Evolutionary conservation across 1,140 invertebrate species (phyloP), one percentile per base, ranked within the genome.

Genomic region (Telenomus remus): DNA sequence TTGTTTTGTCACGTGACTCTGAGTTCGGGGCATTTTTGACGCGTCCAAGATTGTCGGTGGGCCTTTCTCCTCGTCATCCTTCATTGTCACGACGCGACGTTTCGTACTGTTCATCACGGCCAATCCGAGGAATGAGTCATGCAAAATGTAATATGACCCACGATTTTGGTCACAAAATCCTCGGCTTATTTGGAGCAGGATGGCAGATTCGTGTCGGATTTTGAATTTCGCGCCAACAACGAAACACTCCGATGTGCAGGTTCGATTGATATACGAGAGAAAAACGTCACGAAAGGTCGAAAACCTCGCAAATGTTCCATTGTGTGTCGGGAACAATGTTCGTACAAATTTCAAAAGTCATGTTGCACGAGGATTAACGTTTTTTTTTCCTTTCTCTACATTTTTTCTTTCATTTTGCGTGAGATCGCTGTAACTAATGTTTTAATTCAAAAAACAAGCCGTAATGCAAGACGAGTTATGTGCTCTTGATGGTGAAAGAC

Each of bases 1-100:
- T 60, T 50, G 56, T 60, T 69, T 54, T 60, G 43, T 57, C 63
- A 66, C 63, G 49, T 42, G 39, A 53, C 9, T 35, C 48, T 13
- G 19, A 55, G 43, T 63, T 51, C 34, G 66, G 55, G 59, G 70
- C 42, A 59, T 61, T 51, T 66, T 27, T 68, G 53, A 64, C 65
- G 70, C 48, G 55, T 27, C 50, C 44, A 70, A 3, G 9, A 11
- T n/a, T 9, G 51, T 39, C 46, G 49, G n/a, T n/a, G n/a, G 55
- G 39, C 65, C 72, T 76, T 76, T 76, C 72, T 76, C 72, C 59
- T 69, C 65, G 65, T 76, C 72, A 76, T 50, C 57, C 69, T 76
- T 76, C 72, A 76, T 76, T 76, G 66, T 76, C 70, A 65, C 63
- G 64, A 54, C 50, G 47, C 51, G 48, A 55, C 56, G 49, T 42